Evolutionary conservation across 2,797 vertebrate species (phyloP), one percentile per base, ranked within the genome.

Genomic region (Dendrocincla tyrannina): DNA sequence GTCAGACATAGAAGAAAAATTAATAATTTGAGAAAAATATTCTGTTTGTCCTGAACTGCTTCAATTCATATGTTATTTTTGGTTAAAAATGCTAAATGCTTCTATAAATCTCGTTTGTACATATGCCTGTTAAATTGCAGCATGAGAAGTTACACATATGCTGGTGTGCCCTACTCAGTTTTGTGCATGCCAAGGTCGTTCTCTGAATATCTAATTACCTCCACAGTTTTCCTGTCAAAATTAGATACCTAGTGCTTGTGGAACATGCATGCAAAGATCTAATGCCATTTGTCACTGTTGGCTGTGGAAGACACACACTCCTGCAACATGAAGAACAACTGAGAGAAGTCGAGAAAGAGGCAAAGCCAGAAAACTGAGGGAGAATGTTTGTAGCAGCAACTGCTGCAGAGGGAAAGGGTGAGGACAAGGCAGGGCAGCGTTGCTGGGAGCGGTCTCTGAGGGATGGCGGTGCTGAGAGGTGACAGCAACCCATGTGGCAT

Each of bases 401-500:
- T 32, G 47, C 17, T 58, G 28, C 0, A 13, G 25, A 32, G 27
- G 22, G 13, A 8, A 39, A 35, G 59, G 27, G 4, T 0, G 8
- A 46, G 25, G 47, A 10, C 7, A 15, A 32, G 60, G 50, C 5
- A 11, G 17, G n/a, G 4, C 12, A 76, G 9, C 2, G 3, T 0
- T 30, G 25, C 41, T 22, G 11, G 24, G 27, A 60, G 69, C 2
- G 17, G 42, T 32, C 15, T 1, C n/a, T 10, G 68, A 8, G 18
- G 56, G 13, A 20, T 9, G 1, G 39, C 41, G 13, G 39, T 56
- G 39, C 96, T 80, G 87, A 85, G 82, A 92, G 95, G 76, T 93
- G 95, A 93, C 96, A 97, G 88, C 94, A 85, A 66, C 67, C 69
- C 32, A 7, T 62, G 79, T 58, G 22, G 39, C 92, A 88, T 79